Evolutionary conservation across 2,113 vertebrate genomes (phyloP).

Genomic region (Paraplagusia blochii): DNA sequence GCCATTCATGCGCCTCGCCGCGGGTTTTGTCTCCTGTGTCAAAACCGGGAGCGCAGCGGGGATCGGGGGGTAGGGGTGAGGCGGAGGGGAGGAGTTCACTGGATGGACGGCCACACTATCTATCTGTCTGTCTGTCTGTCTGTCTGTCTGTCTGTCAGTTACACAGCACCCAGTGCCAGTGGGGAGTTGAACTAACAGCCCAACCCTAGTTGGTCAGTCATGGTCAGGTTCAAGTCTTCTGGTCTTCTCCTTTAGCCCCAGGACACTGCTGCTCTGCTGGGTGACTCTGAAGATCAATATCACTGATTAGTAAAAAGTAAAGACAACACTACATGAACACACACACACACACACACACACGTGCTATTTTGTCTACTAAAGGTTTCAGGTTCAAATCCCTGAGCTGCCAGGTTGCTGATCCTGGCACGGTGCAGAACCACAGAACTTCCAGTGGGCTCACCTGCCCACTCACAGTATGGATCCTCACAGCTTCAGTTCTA

Average conservation of each 20-base stretch:
- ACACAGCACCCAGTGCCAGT: no score
- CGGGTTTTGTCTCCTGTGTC: conserved; percentile 82
- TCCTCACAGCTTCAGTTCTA: no score
- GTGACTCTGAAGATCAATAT: no score
- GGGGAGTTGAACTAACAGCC: conserved; percentile 43
- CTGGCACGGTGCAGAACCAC: no score
- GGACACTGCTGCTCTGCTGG: conserved; percentile 32
- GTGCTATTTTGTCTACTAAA: no score
- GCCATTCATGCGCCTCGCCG: conserved; percentile 82
- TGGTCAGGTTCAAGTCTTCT: conserved; percentile 74
- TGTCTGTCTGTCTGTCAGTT: conserved; percentile 65
- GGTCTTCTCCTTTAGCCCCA: conserved; percentile 51
- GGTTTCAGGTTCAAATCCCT: no score
- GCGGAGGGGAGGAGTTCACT: conserved; percentile 53
- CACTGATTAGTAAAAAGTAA: no score
- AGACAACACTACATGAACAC: no score
- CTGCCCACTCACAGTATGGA: no score
- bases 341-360: no score
- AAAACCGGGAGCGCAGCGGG: conserved; percentile 69
- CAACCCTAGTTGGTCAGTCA: conserved; percentile 46
- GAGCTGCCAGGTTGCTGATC: no score
- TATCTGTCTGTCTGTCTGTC: conserved; percentile 61
- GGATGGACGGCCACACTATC: conserved; percentile 66
- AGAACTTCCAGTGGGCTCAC: no score
- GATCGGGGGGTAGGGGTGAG: conserved; percentile 50